Evolutionary conservation across 2,888 invertebrate species (phyloP).

Genomic region (Phaedon cochleariae): DNA sequence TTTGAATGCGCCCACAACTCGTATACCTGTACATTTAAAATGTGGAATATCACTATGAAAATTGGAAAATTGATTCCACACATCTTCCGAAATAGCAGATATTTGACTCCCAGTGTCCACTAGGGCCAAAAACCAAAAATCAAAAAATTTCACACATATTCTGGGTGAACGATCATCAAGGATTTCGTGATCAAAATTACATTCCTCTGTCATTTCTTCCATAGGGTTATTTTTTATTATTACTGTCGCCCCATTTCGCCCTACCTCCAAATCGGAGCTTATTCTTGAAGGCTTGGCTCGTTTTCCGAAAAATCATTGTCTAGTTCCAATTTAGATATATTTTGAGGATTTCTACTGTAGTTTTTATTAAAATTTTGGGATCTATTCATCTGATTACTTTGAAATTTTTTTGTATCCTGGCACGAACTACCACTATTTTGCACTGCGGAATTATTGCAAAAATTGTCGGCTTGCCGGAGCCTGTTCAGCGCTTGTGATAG

Average conservation of each 20-base stretch:
- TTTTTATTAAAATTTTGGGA: not conserved
- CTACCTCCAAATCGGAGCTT: too few relatives aligned
- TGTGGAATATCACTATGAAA: constrained; percentile 5
- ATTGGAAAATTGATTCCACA: constrained; percentile 1
- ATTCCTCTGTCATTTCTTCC: not conserved
- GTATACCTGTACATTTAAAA: constrained; percentile 11
- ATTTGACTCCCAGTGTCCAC: too few relatives aligned
- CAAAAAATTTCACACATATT: constrained; percentile 1
- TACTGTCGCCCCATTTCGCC: too few relatives aligned
- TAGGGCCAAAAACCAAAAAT: not conserved
- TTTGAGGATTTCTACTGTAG: not conserved
- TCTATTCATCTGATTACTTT: not conserved
- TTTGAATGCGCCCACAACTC: constrained; percentile 8
- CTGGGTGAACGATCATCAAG: constrained; percentile 5
- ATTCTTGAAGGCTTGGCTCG: not conserved
- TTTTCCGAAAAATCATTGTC: constrained; percentile 1
- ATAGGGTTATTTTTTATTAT: too few relatives aligned
- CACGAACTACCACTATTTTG: too few relatives aligned
- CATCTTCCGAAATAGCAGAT: not conserved
- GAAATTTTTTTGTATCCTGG: not conserved
- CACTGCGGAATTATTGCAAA: too few relatives aligned
- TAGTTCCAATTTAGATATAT: constrained; percentile 3
- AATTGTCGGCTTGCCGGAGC: too few relatives aligned
- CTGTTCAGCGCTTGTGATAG: too few relatives aligned
- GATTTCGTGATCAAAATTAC: constrained; percentile 4